These are phyloP conservation scores for Rhagoletis pomonella DNA, from an alignment of 1,140 invertebrate species.

Conservation along the genomic window DNA sequence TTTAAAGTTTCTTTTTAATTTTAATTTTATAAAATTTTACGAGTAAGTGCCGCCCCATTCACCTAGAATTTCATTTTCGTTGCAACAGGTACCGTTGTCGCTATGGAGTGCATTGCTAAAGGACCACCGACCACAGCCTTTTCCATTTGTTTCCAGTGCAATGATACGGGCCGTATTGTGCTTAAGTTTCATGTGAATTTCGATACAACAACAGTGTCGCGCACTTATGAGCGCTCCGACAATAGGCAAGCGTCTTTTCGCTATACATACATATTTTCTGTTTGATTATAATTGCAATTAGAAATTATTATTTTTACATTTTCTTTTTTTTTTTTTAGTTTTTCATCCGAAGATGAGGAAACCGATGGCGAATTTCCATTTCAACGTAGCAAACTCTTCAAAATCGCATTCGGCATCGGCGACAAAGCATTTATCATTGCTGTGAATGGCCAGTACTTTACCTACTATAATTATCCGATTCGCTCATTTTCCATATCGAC, in stretches of 20 bases:
- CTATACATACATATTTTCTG: too few species aligned
- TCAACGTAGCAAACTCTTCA: slow-evolving; percentile 70
- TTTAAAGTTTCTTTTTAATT: too few species aligned
- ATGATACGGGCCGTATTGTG: slow-evolving; percentile 68
- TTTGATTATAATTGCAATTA: too few species aligned
- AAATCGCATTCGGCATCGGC: slow-evolving; percentile 71
- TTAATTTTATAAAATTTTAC: too few species aligned
- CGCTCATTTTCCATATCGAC: slow-evolving; percentile 70
- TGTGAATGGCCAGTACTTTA: slow-evolving; percentile 72
- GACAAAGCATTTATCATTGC: slow-evolving; percentile 72
- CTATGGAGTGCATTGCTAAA: slow-evolving; percentile 72
- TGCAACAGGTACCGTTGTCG: slow-evolving; percentile 66
- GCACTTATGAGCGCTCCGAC: slow-evolving; percentile 68
- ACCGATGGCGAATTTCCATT: slow-evolving; percentile 73
- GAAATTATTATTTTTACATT: too few species aligned
- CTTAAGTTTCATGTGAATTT: slow-evolving; percentile 71
- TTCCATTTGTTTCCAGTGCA: slow-evolving; percentile 72
- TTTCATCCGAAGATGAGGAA: slow-evolving; percentile 68
- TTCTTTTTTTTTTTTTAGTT: slow-evolving; percentile 62
- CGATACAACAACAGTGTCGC: slow-evolving; percentile 67
- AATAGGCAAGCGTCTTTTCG: slow-evolving; percentile 68
- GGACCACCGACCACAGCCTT: slow-evolving; percentile 70
- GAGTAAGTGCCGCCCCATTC: slow-evolving; percentile 68
- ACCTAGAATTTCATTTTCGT: slow-evolving; percentile 54
- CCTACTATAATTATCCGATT: slow-evolving; percentile 70